Evolutionary conservation across 2,888 invertebrate genomes (phyloP).

Genomic region (Amphimallon solstitiale): DNA sequence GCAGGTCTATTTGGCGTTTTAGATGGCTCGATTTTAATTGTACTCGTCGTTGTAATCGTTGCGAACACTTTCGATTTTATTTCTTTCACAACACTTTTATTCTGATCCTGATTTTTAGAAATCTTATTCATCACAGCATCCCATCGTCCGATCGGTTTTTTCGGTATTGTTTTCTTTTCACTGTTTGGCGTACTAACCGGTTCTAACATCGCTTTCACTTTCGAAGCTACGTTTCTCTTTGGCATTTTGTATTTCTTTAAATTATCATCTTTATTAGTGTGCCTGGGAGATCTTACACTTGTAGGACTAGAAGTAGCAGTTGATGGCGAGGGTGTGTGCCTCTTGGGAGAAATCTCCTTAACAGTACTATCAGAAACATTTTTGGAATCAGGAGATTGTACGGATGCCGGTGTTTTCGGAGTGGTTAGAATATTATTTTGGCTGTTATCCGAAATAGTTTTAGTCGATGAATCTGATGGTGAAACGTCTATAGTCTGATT

Average conservation of each 20-base stretch:
- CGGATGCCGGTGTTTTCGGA: slow-evolving; percentile 41
- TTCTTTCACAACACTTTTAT: slow-evolving; percentile 80
- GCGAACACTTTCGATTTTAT: slow-evolving; percentile 81
- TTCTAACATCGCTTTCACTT: slow-evolving; percentile 78
- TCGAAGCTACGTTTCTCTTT: slow-evolving; percentile 79
- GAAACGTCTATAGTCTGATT: slow-evolving; percentile 66
- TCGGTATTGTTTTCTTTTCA: slow-evolving; percentile 65
- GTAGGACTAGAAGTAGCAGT: slow-evolving; percentile 55
- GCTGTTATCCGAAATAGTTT: slow-evolving; percentile 67
- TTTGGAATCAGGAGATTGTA: slow-evolving; percentile 37
- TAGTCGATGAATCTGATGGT: slow-evolving; percentile 70
- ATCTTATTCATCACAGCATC: slow-evolving; percentile 88
- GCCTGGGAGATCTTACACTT: slow-evolving; percentile 55
- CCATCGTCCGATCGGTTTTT: slow-evolving; percentile 76
- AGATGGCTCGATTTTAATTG: slow-evolving; percentile 21
- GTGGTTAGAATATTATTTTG: slow-evolving; percentile 55
- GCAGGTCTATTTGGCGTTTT: slow-evolving; percentile 40
- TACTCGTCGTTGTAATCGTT: slow-evolving; percentile 45
- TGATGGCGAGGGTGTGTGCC: slow-evolving; percentile 55
- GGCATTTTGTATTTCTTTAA: slow-evolving; percentile 82
- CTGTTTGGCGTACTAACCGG: slow-evolving; percentile 70
- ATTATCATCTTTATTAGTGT: slow-evolving; percentile 63
- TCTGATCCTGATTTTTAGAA: slow-evolving; percentile 76
- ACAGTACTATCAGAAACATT: slow-evolving; percentile 42
- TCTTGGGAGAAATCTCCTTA: slow-evolving; percentile 52